Percentiles rank a stretch among this genome's conserved stretches.
Conservation (phyloP, 1,140 invertebrate genomes). For the Caenorhabditis remanei region DNA sequence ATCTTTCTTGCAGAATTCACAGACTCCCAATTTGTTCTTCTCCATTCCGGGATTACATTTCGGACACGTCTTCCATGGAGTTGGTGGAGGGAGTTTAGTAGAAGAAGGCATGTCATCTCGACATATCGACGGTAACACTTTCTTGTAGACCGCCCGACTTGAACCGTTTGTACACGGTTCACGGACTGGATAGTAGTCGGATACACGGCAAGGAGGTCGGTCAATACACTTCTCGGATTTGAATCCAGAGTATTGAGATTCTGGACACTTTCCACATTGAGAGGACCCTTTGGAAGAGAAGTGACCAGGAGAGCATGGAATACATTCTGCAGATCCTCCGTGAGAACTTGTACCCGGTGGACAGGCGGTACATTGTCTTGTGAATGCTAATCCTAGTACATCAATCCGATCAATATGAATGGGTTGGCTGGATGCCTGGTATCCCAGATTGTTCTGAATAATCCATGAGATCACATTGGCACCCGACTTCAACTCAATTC, state of each 20-base stretch:
- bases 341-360: slow-evolving; percentile 81
- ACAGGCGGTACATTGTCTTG: slow-evolving; percentile 82
- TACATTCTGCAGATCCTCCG: slow-evolving; percentile 79
- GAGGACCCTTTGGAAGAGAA: slow-evolving; percentile 79
- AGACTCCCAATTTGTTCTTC: slow-evolving; percentile 77
- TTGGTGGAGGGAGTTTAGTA: slow-evolving; percentile 78
- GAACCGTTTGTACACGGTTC: slow-evolving; percentile 71
- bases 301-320: slow-evolving; percentile 79
- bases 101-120: slow-evolving; percentile 78
- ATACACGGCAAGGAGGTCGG: slow-evolving; percentile 80
- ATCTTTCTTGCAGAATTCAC: slow-evolving; percentile 78
- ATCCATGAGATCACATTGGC: slow-evolving; percentile 77
- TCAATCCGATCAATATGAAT: slow-evolving; percentile 73
- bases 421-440: slow-evolving; percentile 68
- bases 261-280: slow-evolving; percentile 80
- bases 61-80: slow-evolving; percentile 78
- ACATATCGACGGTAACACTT: slow-evolving; percentile 81
- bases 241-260: slow-evolving; percentile 79
- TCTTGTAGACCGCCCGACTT: slow-evolving; percentile 80
- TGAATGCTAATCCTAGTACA: slow-evolving; percentile 81
- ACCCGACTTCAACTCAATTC: slow-evolving; percentile 68
- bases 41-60: slow-evolving; percentile 82
- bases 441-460: slow-evolving; percentile 69
- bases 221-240: slow-evolving; percentile 80
- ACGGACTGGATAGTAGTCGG: slow-evolving; percentile 81